Evolutionary conservation across 2,797 vertebrate genomes (phyloP).

Genomic region (Ateles fusciceps): DNA sequence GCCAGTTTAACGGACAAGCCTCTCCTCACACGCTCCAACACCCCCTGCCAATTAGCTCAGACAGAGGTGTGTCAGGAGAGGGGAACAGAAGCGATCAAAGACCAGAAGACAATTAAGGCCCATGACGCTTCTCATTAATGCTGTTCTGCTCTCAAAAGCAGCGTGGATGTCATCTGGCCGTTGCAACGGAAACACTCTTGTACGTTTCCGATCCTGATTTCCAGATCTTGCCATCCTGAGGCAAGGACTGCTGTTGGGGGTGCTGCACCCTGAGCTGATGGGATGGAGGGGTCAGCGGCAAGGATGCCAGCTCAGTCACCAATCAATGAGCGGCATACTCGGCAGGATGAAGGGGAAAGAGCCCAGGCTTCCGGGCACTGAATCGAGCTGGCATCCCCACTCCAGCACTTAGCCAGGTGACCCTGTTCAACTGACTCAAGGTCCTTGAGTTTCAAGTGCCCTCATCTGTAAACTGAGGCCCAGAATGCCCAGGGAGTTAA

Average conservation of each 20-base stretch:
- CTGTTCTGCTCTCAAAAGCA: accelerated
- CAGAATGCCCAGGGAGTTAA: accelerated
- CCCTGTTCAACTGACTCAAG: background rate
- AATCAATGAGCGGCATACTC: accelerated
- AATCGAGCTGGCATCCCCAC: accelerated
- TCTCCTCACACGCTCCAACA: background rate
- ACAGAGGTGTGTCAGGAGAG: background rate
- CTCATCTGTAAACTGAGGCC: no score
- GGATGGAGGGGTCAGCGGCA: accelerated
- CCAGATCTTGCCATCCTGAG: background rate
- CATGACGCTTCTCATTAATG: background rate
- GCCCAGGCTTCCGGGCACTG: background rate
- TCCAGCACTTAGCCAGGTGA: background rate
- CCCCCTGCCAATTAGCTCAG: background rate
- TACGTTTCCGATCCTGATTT: background rate
- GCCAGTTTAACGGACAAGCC: background rate
- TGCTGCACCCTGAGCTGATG: background rate
- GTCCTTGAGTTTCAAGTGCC: background rate
- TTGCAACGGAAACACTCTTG: background rate
- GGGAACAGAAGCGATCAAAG: background rate
- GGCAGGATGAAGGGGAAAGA: accelerated
- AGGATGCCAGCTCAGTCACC: background rate
- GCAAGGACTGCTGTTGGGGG: accelerated
- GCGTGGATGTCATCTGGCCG: accelerated
- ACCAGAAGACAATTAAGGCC: background rate